phyloP scores from a whole-genome alignment of 2,113 vertebrate species.

The Bubo bubo region DNA sequence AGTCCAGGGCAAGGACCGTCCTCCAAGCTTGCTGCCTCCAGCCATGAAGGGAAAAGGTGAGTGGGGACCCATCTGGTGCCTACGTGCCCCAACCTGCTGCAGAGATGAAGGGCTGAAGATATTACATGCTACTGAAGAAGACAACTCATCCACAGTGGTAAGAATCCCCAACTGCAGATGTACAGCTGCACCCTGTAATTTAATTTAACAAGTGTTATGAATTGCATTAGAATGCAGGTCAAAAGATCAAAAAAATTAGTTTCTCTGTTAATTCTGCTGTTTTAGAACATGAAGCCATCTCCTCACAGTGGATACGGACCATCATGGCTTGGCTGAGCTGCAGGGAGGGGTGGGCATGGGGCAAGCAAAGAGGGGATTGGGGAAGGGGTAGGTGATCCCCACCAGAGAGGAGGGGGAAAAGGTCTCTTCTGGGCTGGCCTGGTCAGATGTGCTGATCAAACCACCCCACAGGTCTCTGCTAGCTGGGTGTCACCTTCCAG shows the following conservation, averaged over 20 bases:
- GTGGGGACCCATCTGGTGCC: no score
- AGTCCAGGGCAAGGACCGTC: neutral
- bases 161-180: neutral
- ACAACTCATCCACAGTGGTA: accelerated
- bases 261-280: neutral
- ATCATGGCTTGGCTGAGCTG: neutral
- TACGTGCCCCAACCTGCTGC: neutral
- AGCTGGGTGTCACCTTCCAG: neutral
- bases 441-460: accelerated
- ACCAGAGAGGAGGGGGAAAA: no score
- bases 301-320: neutral
- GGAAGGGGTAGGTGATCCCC: neutral
- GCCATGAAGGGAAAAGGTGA: neutral
- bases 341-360: neutral
- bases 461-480: accelerated
- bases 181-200: accelerated
- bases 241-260: neutral
- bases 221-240: neutral
- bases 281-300: neutral
- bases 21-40: neutral
- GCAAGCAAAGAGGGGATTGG: no score
- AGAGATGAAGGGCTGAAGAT: neutral
- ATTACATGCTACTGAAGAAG: neutral
- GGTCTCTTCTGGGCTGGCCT: neutral
- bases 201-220: neutral